Evolutionary conservation across 2,113 vertebrate species (phyloP).

Genomic region (Nothobranchius kuhntae): DNA sequence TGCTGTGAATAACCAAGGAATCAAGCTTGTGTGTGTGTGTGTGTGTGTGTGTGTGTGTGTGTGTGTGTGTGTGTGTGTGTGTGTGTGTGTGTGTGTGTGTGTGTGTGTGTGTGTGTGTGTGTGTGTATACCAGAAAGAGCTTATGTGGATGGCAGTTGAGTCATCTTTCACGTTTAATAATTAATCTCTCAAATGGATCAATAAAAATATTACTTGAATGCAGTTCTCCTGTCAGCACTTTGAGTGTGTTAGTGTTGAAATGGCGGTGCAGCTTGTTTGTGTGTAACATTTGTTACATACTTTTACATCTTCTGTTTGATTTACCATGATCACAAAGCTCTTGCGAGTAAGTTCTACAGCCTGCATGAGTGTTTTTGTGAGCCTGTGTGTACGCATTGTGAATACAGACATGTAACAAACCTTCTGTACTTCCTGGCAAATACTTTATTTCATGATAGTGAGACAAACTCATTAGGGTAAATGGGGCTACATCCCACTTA

Average conservation of each 20-base stretch:
- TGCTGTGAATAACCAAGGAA: neutral
- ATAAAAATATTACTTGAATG: slow-evolving; percentile 3
- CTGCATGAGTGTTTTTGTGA: neutral
- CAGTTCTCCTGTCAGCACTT: slow-evolving; percentile 5
- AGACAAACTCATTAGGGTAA: too few species aligned
- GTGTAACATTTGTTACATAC: too few species aligned
- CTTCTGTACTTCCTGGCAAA: too few species aligned
- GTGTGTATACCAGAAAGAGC: neutral
- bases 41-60: neutral
- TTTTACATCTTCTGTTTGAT: neutral
- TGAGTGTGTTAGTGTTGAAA: neutral
- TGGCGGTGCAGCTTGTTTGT: neutral
- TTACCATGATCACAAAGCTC: neutral
- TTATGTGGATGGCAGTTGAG: neutral
- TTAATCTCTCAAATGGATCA: slow-evolving; percentile 8
- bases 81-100: neutral
- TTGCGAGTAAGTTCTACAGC: too few species aligned
- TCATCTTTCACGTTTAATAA: slow-evolving; percentile 10
- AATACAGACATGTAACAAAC: too few species aligned
- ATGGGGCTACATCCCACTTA: too few species aligned
- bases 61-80: neutral
- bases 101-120: neutral
- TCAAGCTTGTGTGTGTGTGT: neutral
- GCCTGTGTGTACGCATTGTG: too few species aligned
- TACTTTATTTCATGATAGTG: neutral